Base-by-base conservation (phyloP, 2,113 vertebrate genomes). In the Eonycteris spelaea region DNA sequence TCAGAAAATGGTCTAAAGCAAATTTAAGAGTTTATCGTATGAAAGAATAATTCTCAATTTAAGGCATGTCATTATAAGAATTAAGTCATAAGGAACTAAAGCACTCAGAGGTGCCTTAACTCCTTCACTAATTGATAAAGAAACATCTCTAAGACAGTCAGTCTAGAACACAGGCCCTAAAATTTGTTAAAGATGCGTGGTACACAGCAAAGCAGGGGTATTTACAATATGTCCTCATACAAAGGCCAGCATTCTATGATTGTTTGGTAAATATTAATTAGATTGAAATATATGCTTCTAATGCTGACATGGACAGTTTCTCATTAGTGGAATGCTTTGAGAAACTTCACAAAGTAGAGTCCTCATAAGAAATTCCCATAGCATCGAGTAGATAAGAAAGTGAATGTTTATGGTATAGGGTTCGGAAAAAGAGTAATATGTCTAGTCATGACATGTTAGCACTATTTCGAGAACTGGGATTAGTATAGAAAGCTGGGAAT, bases 301-400 rank as follows among this genome's bases (percentile, higher is more conserved):
- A 48, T 83, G 35, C 3, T 22, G 67, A 84, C 68, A 67, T 11
- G 22, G 67, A 38, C 28, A 65, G 21, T 86, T 95, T 95, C 68
- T 96, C 82, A 90, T 84, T 45, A 43, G 12, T 38, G 28, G 80
- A 84, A 95, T 97, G 63, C 74, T 92, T 91, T 96, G 94, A 84
- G 91, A 96, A 95, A 95, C 63, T 94, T 73, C 48, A 67, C 77
- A 30, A 77, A 26, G 15, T 33, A 51, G 3, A 57, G 61, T 86
- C 86, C 59, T 84, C 78, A 53, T 21, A 93, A 86, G 95, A 89
- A 73, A 84, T 96, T 97, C 96, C 85, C 93, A 97, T 30, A 67
- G 12, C 24, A 3, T 22, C n/a, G 15, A 78, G 16, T 33, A 96
- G 89, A 75, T 61, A 97, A 93, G 94, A 94, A 75, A 73, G 77